These are phyloP conservation scores for Trachythela sp. DNA, from an alignment of 64 coral and sea anemone species.

Conservation along the genomic window DNA sequence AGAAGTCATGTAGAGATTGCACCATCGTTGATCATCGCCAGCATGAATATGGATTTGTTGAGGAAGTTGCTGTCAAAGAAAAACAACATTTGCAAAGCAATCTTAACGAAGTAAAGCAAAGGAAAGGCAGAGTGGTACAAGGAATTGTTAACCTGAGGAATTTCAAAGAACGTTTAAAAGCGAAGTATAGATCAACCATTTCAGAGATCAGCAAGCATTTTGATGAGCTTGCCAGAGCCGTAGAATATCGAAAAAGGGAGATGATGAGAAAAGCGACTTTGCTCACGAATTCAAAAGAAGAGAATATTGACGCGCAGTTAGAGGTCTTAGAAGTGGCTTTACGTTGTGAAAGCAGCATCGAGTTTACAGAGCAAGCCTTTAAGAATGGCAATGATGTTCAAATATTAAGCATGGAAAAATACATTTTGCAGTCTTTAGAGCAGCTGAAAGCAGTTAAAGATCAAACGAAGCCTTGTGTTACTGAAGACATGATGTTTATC, in stretches of 20 bases:
- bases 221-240: too few relatives aligned
- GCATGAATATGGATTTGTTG: background rate
- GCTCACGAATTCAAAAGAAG: background rate
- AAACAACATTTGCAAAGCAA: background rate
- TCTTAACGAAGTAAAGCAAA: background rate
- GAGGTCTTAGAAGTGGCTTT: background rate
- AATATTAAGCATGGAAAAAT: background rate
- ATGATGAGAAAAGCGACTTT: too few relatives aligned
- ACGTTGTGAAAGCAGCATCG: background rate
- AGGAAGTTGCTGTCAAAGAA: background rate
- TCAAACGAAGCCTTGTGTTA: background rate
- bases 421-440: background rate
- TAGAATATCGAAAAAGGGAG: too few relatives aligned
- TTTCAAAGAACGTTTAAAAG: background rate
- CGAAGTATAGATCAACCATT: background rate
- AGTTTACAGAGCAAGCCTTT: too few relatives aligned
- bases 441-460: background rate
- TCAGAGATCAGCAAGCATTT: background rate
- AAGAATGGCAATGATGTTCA: too few relatives aligned
- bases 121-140: background rate
- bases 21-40: background rate
- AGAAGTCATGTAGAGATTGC: constrained; percentile 6
- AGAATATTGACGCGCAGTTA: background rate
- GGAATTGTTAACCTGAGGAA: background rate
- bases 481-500: background rate